Conservation (phyloP, 2,888 invertebrate genomes). For the Zaprionus bogoriensis region DNA sequence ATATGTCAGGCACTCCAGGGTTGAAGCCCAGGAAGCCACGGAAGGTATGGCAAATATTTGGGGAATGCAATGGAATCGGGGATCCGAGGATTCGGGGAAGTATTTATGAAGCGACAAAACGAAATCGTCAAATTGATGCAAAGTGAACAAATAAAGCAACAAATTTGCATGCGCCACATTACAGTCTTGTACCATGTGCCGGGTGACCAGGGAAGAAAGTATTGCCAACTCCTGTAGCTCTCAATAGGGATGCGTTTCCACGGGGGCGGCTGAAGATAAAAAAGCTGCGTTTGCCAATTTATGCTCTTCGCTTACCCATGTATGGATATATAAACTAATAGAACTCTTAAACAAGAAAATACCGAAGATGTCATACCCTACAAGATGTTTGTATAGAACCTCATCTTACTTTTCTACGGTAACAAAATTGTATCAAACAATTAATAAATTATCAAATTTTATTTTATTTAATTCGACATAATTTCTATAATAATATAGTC, state of each 20-base stretch:
- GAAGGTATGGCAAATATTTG: conserved; percentile 71
- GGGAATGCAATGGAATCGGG: conserved; percentile 64
- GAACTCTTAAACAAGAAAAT: too few species aligned
- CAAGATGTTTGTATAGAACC: too few species aligned
- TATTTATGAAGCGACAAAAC: conserved; percentile 55
- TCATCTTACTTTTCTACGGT: too few species aligned
- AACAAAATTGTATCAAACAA: too few species aligned
- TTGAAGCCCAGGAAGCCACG: conserved; percentile 6
- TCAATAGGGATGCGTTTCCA: conserved; percentile 42
- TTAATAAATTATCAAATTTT: too few species aligned
- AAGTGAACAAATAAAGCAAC: conserved; percentile 81
- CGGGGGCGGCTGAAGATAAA: conserved; percentile 15
- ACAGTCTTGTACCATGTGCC: conserved; percentile 67
- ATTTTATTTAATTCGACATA: too few species aligned
- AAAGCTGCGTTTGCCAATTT: conserved; percentile 73
- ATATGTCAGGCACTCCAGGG: conserved; percentile 36
- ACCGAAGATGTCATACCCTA: too few species aligned
- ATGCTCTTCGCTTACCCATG: conserved; percentile 76
- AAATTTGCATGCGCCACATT: conserved; percentile 82
- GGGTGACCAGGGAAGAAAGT: conserved; percentile 27
- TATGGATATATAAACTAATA: too few species aligned
- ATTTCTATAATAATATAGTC: too few species aligned
- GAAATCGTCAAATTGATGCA: conserved; percentile 78
- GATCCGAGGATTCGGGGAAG: conserved; percentile 21
- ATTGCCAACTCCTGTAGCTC: conserved; percentile 61